Conservation (phyloP, 2,888 invertebrate species). For the Cremastinae sp. region DNA sequence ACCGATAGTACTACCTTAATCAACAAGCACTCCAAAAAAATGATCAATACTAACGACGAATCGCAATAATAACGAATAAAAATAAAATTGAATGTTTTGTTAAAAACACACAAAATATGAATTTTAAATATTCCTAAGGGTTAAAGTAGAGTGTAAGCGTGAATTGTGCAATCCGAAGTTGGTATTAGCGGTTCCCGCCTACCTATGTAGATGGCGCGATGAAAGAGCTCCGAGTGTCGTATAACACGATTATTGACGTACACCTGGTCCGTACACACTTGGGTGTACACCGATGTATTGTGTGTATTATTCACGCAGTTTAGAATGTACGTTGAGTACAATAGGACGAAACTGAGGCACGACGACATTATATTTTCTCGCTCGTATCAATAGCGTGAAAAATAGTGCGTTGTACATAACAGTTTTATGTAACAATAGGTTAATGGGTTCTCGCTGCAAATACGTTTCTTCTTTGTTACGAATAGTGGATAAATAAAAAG, state of each 20-base stretch:
- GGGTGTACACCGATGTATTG: slow-evolving; percentile 49
- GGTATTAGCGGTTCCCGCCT: slow-evolving; percentile 28
- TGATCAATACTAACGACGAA: no score
- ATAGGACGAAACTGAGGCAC: slow-evolving; percentile 56
- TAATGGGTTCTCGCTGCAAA: slow-evolving; percentile 58
- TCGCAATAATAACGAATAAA: no score
- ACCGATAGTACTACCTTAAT: no score
- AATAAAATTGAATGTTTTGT: no score
- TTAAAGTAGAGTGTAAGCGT: not conserved
- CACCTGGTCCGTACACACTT: slow-evolving; percentile 55
- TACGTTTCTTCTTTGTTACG: slow-evolving; percentile 12
- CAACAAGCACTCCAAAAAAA: no score
- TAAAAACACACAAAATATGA: not conserved
- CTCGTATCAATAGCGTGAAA: slow-evolving; percentile 58
- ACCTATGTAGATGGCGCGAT: slow-evolving; percentile 23
- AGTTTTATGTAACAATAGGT: slow-evolving; percentile 48
- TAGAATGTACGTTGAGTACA: slow-evolving; percentile 48
- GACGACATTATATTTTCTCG: slow-evolving; percentile 49
- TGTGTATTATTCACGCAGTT: slow-evolving; percentile 41
- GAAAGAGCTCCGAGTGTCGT: slow-evolving; percentile 56
- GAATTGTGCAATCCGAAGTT: slow-evolving; percentile 32
- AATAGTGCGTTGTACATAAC: slow-evolving; percentile 56
- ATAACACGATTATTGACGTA: slow-evolving; percentile 56
- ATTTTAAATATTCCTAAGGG: not conserved
- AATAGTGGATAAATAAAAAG: not conserved